These are phyloP conservation scores for Lanius ludovicianus DNA, from an alignment of 2,113 vertebrate species.

Conservation along the genomic window DNA sequence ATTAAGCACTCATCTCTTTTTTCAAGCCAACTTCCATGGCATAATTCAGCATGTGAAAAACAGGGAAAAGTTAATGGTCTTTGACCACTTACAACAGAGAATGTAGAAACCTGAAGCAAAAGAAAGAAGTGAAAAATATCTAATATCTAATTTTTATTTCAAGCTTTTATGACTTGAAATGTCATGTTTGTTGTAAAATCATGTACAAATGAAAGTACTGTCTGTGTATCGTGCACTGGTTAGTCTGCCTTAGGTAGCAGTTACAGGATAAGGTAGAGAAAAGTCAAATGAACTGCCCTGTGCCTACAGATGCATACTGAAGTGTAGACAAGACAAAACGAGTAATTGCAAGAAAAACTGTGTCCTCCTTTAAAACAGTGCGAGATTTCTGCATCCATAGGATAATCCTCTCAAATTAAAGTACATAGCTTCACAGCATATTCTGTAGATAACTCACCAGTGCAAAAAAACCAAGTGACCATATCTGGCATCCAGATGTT, in stretches of 20 bases:
- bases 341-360: not conserved
- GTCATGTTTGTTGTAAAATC: not conserved
- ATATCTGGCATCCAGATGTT: slow-evolving; percentile 58
- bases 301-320: not conserved
- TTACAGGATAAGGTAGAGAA: not conserved
- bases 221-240: not conserved
- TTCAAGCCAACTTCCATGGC: not conserved
- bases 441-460: not conserved
- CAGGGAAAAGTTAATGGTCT: not conserved
- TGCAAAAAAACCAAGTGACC: not conserved
- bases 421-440: not conserved
- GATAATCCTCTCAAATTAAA: not conserved
- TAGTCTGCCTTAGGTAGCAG: not conserved
- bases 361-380: not conserved
- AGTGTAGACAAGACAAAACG: not conserved
- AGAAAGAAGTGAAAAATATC: not conserved
- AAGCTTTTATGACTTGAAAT: not conserved
- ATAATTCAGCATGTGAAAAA: not conserved
- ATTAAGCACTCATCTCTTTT: not conserved
- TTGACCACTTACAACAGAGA: not conserved
- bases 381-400: not conserved
- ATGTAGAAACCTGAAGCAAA: not conserved
- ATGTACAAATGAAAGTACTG: not conserved
- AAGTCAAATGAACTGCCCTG: not conserved
- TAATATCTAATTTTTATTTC: not conserved